Conservation (phyloP, 2,797 vertebrate species). For the Pogonophryne albipinna region DNA sequence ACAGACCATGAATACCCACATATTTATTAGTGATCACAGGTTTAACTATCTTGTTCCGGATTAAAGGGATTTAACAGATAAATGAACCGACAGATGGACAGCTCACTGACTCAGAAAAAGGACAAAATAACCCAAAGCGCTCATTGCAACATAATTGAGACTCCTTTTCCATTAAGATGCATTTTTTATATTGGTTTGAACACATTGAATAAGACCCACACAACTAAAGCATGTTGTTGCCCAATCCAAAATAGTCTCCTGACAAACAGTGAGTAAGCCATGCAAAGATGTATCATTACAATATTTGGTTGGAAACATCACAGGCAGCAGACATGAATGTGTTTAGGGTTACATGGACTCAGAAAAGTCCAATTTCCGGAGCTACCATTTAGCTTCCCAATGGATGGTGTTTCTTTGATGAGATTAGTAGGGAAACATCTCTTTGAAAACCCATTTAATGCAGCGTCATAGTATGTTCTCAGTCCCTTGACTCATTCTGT, state of each 20-base stretch:
- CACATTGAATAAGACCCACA: background rate
- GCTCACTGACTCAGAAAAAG: background rate
- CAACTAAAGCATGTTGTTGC: background rate
- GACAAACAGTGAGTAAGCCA: background rate
- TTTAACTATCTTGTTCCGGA: background rate
- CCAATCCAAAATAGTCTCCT: background rate
- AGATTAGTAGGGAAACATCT: background rate
- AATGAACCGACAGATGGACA: background rate
- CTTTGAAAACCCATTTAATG: conserved; percentile 5
- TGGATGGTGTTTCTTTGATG: conserved; percentile 3
- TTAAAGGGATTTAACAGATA: background rate
- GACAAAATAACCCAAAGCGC: background rate
- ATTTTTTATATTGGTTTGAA: background rate
- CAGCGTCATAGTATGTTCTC: conserved; percentile 7
- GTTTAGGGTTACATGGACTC: conserved; percentile 12
- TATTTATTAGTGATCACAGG: background rate
- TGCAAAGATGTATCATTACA: background rate
- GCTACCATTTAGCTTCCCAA: background rate
- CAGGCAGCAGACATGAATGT: conserved; percentile 5
- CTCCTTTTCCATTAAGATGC: background rate
- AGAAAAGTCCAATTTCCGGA: background rate
- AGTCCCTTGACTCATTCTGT: conserved; percentile 29
- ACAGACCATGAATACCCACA: background rate
- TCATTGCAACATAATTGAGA: background rate
- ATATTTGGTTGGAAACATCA: conserved; percentile 4